phyloP scores from a whole-genome alignment of 2,797 vertebrate species.

The Trichosurus vulpecula region DNA sequence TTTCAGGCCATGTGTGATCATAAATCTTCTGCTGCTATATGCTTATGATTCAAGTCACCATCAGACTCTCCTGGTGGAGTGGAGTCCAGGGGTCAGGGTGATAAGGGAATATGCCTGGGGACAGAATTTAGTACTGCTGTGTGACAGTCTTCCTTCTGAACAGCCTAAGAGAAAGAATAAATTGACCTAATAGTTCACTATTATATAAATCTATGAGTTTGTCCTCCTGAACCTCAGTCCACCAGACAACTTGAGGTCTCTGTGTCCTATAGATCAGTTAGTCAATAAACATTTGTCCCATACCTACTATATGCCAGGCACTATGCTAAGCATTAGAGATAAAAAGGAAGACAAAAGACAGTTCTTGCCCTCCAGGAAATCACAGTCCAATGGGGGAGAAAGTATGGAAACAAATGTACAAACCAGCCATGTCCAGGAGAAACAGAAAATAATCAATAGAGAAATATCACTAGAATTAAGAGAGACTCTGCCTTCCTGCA shows the following conservation, averaged over 20 bases:
- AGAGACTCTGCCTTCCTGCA: background rate
- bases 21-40: background rate
- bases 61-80: background rate
- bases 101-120: background rate
- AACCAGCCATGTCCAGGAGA: background rate
- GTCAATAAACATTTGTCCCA: background rate
- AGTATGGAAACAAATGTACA: background rate
- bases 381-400: background rate
- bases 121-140: background rate
- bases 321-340: background rate
- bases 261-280: background rate
- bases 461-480: background rate
- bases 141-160: background rate
- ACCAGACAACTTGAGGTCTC: background rate
- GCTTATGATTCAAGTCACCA: background rate
- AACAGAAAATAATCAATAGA: background rate
- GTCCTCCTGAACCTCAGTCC: background rate
- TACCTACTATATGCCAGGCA: background rate
- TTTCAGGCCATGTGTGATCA: background rate
- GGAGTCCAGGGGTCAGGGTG: background rate
- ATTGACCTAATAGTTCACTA: background rate
- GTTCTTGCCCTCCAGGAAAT: background rate
- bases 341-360: background rate
- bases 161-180: background rate
- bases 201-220: background rate